A percentile compares a stretch with the other conserved stretches of the same genome.
phyloP scores from a whole-genome alignment of 2,888 invertebrate genomes.

The Morpho achilles region DNA sequence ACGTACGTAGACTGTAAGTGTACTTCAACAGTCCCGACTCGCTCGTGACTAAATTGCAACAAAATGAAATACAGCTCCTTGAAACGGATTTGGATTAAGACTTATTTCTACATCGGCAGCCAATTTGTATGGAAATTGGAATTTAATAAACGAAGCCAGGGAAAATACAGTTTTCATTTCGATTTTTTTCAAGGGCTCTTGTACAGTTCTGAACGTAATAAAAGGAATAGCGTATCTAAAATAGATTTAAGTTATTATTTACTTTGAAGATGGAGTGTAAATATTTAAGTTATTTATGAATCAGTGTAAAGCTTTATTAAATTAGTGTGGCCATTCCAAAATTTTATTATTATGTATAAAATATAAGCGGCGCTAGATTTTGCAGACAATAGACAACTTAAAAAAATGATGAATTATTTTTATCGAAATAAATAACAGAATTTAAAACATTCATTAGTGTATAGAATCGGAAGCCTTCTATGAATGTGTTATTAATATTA shows the following conservation, averaged over 20 bases:
- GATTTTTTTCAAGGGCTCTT: conserved; percentile 4
- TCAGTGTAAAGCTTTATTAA: no score
- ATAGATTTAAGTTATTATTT: not conserved
- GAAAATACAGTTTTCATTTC: conserved; percentile 7
- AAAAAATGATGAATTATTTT: no score
- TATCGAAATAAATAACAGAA: no score
- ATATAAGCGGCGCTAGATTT: no score
- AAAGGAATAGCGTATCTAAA: not conserved
- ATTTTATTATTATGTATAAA: no score
- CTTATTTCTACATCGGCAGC: conserved; percentile 23
- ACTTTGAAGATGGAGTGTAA: not conserved
- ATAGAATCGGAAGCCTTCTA: no score
- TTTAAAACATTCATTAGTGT: no score
- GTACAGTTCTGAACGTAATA: not conserved
- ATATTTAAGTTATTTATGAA: no score
- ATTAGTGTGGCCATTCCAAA: no score
- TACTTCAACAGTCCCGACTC: conserved; percentile 37
- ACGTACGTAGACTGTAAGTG: conserved; percentile 39
- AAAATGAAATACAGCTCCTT: conserved; percentile 47
- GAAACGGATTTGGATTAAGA: conserved; percentile 25
- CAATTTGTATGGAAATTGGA: conserved; percentile 22
- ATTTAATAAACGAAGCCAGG: conserved; percentile 11
- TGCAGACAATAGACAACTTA: no score
- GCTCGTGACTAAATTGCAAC: conserved; percentile 44
- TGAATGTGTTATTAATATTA: no score